Conservation (phyloP, 2,888 invertebrate genomes). For the Dryococelus australis region DNA sequence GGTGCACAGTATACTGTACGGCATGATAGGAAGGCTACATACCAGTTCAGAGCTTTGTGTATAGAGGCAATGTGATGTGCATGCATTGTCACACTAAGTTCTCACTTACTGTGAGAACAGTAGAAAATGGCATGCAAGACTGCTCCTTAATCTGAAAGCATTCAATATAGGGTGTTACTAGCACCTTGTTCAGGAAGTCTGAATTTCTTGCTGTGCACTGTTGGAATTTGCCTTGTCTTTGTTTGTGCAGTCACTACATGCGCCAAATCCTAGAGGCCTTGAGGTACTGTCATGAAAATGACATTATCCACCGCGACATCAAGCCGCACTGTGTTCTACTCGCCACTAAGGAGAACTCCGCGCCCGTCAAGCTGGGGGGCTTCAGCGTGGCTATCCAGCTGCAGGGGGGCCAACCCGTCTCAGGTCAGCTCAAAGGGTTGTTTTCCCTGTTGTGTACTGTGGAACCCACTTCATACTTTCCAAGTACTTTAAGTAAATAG, state of each 20-base stretch:
- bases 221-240: no score
- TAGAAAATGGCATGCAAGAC: no score
- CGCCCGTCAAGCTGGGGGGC: conserved; percentile 96
- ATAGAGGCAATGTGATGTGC: no score
- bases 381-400: conserved; percentile 96
- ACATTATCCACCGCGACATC: conserved; percentile 97
- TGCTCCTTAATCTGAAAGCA: no score
- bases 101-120: no score
- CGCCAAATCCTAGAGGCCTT: conserved; percentile 96
- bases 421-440: conserved; percentile 57
- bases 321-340: conserved; percentile 96
- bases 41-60: no score
- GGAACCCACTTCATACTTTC: neutral
- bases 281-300: conserved; percentile 97
- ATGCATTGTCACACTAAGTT: no score
- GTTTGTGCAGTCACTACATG: conserved; percentile 90
- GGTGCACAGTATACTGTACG: no score
- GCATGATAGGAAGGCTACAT: no score
- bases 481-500: neutral
- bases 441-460: neutral
- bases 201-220: no score
- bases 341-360: conserved; percentile 96
- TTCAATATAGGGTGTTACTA: no score
- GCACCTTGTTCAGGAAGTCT: no score
- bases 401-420: conserved; percentile 75